Conservation (phyloP, 2,113 vertebrate genomes). For the Microcebus lehilahytsara region DNA sequence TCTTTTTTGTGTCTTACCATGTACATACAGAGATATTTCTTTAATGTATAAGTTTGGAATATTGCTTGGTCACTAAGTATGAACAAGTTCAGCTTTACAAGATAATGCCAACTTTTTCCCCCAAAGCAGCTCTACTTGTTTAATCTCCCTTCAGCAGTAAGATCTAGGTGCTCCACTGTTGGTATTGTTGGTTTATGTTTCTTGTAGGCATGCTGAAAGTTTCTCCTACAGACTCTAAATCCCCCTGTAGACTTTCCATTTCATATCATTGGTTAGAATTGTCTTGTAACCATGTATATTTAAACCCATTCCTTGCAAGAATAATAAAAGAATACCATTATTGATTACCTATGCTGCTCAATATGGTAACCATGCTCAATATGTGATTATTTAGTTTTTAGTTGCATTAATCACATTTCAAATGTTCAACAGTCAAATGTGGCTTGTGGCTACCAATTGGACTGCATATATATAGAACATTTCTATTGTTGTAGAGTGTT, state of each 20-base stretch:
- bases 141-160: background rate
- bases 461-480: background rate
- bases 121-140: background rate
- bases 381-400: background rate
- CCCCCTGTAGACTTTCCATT: background rate
- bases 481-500: background rate
- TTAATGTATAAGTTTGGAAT: background rate
- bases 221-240: background rate
- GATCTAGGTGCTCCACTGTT: background rate
- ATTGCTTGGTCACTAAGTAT: background rate
- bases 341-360: background rate
- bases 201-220: background rate
- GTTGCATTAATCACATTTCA: background rate
- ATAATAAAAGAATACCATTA: background rate
- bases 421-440: background rate
- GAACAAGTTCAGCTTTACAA: background rate
- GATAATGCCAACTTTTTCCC: background rate
- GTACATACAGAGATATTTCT: background rate
- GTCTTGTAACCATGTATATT: background rate
- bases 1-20: background rate
- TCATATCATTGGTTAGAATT: background rate
- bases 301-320: background rate
- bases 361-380: background rate
- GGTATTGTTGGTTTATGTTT: background rate
- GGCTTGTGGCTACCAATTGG: background rate